Percentiles rank a stretch among this genome's conserved stretches.
Evolutionary conservation across 2,113 vertebrate species (phyloP).

Genomic region (Dermatemys mawii): DNA sequence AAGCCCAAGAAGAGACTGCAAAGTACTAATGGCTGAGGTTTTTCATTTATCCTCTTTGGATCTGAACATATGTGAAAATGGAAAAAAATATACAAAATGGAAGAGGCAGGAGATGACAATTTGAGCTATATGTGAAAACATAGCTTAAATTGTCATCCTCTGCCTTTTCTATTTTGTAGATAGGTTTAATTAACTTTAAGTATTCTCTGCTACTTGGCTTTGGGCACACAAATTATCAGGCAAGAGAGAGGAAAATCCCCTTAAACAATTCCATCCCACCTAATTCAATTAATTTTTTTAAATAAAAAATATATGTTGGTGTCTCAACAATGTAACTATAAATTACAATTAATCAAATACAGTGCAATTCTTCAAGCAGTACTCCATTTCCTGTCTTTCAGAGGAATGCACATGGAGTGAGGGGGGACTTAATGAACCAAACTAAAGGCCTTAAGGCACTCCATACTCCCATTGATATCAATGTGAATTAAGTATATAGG

Average conservation of each 20-base stretch:
- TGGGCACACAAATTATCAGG: neutral
- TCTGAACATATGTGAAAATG: neutral
- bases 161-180: neutral
- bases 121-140: neutral
- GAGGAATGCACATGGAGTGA: too few relatives aligned
- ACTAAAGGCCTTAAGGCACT: neutral
- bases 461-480: neutral
- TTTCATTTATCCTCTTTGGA: neutral
- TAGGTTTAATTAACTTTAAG: neutral
- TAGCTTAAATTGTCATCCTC: neutral
- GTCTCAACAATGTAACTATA: neutral
- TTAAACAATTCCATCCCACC: neutral
- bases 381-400: too few relatives aligned
- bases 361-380: too few relatives aligned
- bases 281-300: neutral
- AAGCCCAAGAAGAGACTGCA: neutral
- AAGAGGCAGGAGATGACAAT: too few relatives aligned
- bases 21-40: neutral
- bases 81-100: too few relatives aligned
- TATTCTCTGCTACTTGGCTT: neutral
- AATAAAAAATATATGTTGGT: neutral
- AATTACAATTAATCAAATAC: too few relatives aligned
- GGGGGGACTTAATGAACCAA: neutral
- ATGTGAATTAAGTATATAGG: neutral
- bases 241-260: neutral